Evolutionary conservation across 2,888 invertebrate genomes (phyloP), one percentile per base, ranked within the genome.

Genomic region (Helobdella robusta): DNA sequence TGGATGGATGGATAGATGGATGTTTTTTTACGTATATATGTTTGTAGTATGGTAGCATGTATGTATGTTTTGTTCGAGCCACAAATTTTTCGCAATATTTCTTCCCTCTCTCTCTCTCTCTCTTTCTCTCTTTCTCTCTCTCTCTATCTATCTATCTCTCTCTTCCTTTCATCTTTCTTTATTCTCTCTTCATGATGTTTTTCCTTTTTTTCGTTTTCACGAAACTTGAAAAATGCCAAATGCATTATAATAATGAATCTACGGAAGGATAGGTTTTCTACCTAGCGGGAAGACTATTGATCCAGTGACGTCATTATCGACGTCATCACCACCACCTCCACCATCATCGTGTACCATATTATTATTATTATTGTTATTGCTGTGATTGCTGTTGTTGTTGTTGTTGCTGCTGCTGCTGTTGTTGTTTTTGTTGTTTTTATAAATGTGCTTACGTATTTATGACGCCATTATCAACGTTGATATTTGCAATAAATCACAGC

Each of bases 121-220:
- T 40, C 44, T 40, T n/a, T 40, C 44, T 40, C 44, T 40, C 44
- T 40, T n/a, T 40, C 44, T 40, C 44, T 40, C 44, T 40, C 44
- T 40, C 44, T 40, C 44, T 40, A 11, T 40, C 44, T 40, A 11
- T 40, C 44, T 40, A 11, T 40, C n/a, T 40, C 44, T 40, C n/a
- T 40, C 44, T 40, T n/a, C n/a, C 44, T 40, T n/a, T 40, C 44
- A 15, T n/a, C n/a, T n/a, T 40, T n/a, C n/a, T n/a, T 40, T n/a
- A 11, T 40, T 40, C 44, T 40, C 44, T 40, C 44, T 40, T n/a
- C n/a, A 15, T n/a, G 11, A 15, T n/a, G n/a, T 40, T 40, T 40
- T 40, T 40, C n/a, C 44, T n/a, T n/a, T 40, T 40, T n/a, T 40
- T 40, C n/a, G n/a, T 40, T n/a, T n/a, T 40, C 44, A 40, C n/a